Evolutionary conservation across 2,888 invertebrate species (phyloP).

Genomic region (Micropterix aruncella): DNA sequence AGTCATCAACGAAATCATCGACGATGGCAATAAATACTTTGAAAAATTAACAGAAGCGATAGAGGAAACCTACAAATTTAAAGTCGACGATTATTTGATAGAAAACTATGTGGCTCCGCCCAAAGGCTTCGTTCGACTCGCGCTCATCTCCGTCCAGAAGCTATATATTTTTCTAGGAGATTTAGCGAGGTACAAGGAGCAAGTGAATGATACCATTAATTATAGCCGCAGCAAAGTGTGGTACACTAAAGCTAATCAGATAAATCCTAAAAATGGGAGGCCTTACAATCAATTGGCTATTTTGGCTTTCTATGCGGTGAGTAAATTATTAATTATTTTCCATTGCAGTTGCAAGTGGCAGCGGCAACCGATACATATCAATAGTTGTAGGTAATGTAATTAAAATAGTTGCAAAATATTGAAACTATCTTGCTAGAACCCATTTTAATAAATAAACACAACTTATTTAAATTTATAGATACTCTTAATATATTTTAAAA

Average conservation of each 20-base stretch:
- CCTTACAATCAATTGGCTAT: constrained; percentile 93
- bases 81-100: constrained; percentile 45
- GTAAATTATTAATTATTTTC: too few relatives aligned
- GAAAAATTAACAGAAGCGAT: constrained; percentile 57
- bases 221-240: constrained; percentile 62
- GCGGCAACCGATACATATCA: too few relatives aligned
- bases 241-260: constrained; percentile 87
- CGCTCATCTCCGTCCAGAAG: constrained; percentile 77
- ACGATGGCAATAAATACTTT: constrained; percentile 69
- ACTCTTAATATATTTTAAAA: too few relatives aligned
- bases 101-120: constrained; percentile 42
- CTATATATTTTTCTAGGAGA: constrained; percentile 84
- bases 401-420: too few relatives aligned
- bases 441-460: too few relatives aligned
- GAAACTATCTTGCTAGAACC: too few relatives aligned
- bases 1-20: constrained; percentile 53
- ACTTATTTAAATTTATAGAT: too few relatives aligned
- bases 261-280: constrained; percentile 89
- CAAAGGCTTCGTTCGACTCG: constrained; percentile 56
- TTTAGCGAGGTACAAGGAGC: constrained; percentile 79
- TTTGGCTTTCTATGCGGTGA: constrained; percentile 67
- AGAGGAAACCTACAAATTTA: constrained; percentile 63
- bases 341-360: too few relatives aligned
- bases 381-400: too few relatives aligned
- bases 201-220: constrained; percentile 66